A percentile compares a stretch with the other conserved stretches of the same genome.
Conservation (phyloP, 2,113 vertebrate species). For the Arenaria interpres region DNA sequence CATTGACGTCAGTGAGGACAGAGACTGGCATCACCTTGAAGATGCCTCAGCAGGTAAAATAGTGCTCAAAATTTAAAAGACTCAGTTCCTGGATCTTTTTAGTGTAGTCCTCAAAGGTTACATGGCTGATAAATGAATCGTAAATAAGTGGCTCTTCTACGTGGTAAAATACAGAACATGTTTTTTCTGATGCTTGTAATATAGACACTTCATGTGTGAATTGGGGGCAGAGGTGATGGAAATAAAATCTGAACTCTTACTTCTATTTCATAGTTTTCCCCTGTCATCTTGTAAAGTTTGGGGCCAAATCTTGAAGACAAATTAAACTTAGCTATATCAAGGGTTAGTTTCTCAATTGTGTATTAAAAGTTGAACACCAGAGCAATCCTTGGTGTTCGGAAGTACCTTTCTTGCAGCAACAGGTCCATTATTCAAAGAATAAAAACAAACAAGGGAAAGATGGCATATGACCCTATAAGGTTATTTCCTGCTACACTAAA, state of each 20-base stretch:
- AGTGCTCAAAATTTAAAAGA: neutral
- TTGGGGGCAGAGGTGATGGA: accelerated
- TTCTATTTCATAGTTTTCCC: neutral
- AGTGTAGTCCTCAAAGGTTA: neutral
- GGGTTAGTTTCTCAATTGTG: neutral
- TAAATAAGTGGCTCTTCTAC: neutral
- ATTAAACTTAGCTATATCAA: neutral
- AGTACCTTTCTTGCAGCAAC: neutral
- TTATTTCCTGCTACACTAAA: neutral
- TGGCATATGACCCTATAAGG: neutral
- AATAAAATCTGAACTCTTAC: neutral
- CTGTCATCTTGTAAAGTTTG: neutral
- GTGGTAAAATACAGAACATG: neutral
- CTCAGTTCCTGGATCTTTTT: neutral
- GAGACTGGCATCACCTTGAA: conserved; percentile 96
- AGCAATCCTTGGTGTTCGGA: neutral
- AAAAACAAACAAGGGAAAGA: neutral
- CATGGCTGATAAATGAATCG: neutral
- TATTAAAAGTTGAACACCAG: neutral
- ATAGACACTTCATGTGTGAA: neutral
- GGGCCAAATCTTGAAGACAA: neutral
- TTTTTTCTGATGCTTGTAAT: neutral
- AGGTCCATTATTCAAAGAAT: neutral
- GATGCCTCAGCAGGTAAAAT: conserved; percentile 93
- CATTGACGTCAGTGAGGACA: conserved; percentile 94